Base-by-base conservation (phyloP, 2,888 invertebrate species). In the Heliothis peltigera region DNA sequence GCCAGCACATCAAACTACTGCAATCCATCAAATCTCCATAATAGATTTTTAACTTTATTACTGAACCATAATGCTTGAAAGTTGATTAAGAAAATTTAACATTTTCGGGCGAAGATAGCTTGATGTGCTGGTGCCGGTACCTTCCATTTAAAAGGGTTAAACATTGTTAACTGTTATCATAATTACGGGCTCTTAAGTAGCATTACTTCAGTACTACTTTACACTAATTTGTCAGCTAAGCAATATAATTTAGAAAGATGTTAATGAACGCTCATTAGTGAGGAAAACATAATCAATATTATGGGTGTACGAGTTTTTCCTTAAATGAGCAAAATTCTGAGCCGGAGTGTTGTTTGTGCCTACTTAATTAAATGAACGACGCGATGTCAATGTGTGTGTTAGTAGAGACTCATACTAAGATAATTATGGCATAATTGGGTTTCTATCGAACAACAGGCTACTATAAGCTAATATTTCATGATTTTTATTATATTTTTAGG, bases 201-300 rank as follows among this genome's bases (percentile, higher is more conserved):
- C 2, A 58, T 43, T 5, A 19, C 42, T 8, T n/a, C 1, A 19
- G 19, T 7, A 18, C 7, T 43, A 44, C 15, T 1, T n/a, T 19
- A 22, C 21, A 22, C 15, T 39, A 35, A n/a, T 64, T 64, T 48
- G 5, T n/a, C 15, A 22, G 17, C 22, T 44, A 8, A 4, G 0
- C 2, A 12, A 21, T n/a, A 10, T 21, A 15, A 21, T 2, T 49
- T 19, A 59, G 18, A 47, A 55, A 47, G 47, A 4, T 60, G 19
- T 28, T 60, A 61, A 70, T 61, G 49, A 61, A 70, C 19, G 32
- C 49, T 75, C 75, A 68, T 75, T 71, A 70, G 61, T 19, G 17
- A 28, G 53, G 4, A 47, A 22, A 74, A 51, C 19, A 17, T 48
- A 47, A 47, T 68, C 75, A 59, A 59, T 74, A 47, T n/a, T 51